phyloP scores from a whole-genome alignment of 2,113 vertebrate species.

The Eublepharis macularius region DNA sequence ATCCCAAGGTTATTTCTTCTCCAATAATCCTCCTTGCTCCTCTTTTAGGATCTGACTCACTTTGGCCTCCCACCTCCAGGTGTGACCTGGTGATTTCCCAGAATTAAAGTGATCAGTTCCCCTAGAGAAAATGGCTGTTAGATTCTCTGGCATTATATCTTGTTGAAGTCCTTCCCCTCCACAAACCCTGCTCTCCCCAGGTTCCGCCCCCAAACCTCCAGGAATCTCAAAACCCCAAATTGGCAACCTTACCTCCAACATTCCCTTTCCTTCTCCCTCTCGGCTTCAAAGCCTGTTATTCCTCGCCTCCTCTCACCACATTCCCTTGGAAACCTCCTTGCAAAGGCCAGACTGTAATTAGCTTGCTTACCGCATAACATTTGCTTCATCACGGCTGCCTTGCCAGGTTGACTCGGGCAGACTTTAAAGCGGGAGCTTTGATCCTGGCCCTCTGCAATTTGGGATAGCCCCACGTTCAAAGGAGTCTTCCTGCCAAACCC shows the following conservation, averaged over 20 bases:
- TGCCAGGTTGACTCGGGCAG: conserved; percentile 39
- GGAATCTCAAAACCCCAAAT: no score
- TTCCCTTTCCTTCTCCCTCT: background rate
- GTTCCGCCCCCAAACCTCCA: no score
- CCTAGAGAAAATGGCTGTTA: no score
- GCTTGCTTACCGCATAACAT: conserved; percentile 42
- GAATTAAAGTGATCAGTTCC: no score
- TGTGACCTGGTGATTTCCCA: no score
- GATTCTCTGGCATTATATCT: no score
- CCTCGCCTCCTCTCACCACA: background rate
- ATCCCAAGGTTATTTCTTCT: background rate
- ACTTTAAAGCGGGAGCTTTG: conserved; percentile 63
- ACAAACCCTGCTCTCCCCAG: no score
- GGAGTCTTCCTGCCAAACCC: conserved; percentile 19
- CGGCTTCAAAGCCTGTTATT: background rate
- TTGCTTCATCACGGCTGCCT: conserved; percentile 60
- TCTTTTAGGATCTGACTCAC: background rate
- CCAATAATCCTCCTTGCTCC: background rate
- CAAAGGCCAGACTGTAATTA: conserved; percentile 64
- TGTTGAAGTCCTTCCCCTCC: no score
- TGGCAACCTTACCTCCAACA: background rate
- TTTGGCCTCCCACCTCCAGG: no score
- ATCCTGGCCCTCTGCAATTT: conserved; percentile 37
- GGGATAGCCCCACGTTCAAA: conserved; percentile 39
- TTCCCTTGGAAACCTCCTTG: conserved; percentile 59